phyloP scores from a whole-genome alignment of 2,113 vertebrate species.

The Mobula hypostoma region DNA sequence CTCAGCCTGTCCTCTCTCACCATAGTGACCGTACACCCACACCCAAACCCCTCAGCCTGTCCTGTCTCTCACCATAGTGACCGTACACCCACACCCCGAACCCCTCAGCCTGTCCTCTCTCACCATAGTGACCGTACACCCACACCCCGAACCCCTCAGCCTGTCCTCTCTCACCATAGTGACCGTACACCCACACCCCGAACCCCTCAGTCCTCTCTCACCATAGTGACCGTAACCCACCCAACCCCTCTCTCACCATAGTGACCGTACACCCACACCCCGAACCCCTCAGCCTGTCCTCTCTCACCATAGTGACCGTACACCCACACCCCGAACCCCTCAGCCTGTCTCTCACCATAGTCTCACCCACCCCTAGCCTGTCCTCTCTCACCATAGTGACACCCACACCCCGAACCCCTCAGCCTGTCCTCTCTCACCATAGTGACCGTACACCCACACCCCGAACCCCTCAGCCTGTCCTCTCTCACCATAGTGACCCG shows the following conservation, averaged over 20 bases:
- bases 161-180: slow-evolving; percentile 68
- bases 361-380: slow-evolving; percentile 40
- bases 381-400: slow-evolving; percentile 72
- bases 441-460: slow-evolving; percentile 53
- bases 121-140: slow-evolving; percentile 70
- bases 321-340: not conserved
- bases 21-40: slow-evolving; percentile 62
- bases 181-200: slow-evolving; percentile 41
- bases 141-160: not conserved
- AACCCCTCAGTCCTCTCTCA: accelerated
- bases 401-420: not conserved
- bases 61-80: slow-evolving; percentile 75
- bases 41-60: not conserved
- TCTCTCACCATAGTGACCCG: slow-evolving; percentile 73
- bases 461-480: not conserved
- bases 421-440: slow-evolving; percentile 58
- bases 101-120: not conserved
- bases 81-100: too few species aligned
- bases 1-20: slow-evolving; percentile 48
- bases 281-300: not conserved
- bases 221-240: not conserved
- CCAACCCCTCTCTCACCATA: slow-evolving; percentile 67
- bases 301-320: accelerated
- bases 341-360: slow-evolving; percentile 64
- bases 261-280: slow-evolving; percentile 47